Evolutionary conservation across 2,113 vertebrate species (phyloP).

Genomic region (Amia ocellicauda): DNA sequence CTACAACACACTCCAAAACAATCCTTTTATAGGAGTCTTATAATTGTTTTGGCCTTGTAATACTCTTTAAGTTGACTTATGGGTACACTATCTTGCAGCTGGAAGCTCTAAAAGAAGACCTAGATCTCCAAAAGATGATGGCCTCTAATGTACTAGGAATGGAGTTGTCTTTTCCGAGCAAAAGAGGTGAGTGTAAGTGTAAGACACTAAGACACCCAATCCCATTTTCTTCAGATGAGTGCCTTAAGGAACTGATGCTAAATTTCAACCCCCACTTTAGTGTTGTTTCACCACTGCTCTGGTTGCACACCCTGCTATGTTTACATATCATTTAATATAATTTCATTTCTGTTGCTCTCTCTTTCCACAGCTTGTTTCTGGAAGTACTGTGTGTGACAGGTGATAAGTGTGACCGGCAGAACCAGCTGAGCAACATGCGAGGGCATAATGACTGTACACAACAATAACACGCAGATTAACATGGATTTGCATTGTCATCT

Average conservation of each 20-base stretch:
- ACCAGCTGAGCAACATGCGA: no score
- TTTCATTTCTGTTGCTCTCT: neutral
- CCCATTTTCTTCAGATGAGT: no score
- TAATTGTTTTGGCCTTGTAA: neutral
- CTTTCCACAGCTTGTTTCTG: conserved; percentile 62
- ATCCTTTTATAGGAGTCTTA: no score
- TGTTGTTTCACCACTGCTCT: neutral
- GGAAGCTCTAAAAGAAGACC: conserved; percentile 45
- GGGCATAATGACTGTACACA: no score
- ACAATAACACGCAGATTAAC: no score
- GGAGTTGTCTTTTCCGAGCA: conserved; percentile 43
- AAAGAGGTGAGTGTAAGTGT: conserved; percentile 56
- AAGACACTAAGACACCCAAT: neutral
- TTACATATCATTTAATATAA: neutral
- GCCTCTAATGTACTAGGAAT: conserved; percentile 42
- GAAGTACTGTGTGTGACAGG: conserved; percentile 68
- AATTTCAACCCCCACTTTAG: neutral
- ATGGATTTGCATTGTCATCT: no score
- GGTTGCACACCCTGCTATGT: neutral
- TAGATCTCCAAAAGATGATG: conserved; percentile 53
- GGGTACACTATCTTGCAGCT: conserved; percentile 47
- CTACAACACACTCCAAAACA: no score
- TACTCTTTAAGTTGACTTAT: neutral
- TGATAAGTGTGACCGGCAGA: neutral
- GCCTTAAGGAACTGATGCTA: neutral